Conservation (phyloP, 1,140 invertebrate genomes). For the Amyelois transitella region DNA sequence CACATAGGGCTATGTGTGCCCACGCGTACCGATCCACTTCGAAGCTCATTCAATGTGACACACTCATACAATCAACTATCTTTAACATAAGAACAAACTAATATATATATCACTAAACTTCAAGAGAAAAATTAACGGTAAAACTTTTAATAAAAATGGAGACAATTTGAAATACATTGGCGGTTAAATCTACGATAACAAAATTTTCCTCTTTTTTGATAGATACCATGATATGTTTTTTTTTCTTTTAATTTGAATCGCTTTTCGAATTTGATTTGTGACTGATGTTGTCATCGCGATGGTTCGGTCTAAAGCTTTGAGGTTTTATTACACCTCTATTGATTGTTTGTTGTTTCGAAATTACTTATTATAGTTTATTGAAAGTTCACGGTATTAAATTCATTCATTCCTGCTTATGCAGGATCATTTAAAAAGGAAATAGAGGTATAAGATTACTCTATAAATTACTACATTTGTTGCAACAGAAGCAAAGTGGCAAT, state of each 20-base stretch:
- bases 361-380: no score
- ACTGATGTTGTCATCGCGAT: slow-evolving; percentile 52
- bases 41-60: slow-evolving; percentile 73
- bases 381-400: no score
- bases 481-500: no score
- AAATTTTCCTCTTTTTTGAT: slow-evolving; percentile 71
- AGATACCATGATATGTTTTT: slow-evolving; percentile 59
- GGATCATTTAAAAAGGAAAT: no score
- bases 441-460: no score
- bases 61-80: slow-evolving; percentile 59
- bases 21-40: slow-evolving; percentile 66
- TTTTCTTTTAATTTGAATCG: slow-evolving; percentile 65
- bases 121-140: slow-evolving; percentile 60
- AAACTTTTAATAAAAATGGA: slow-evolving; percentile 67
- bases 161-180: slow-evolving; percentile 70
- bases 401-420: no score
- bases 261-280: slow-evolving; percentile 62
- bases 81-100: slow-evolving; percentile 57
- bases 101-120: slow-evolving; percentile 65
- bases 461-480: no score
- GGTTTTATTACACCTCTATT: slow-evolving; percentile 10
- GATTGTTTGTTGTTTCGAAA: no score
- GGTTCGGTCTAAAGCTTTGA: slow-evolving; percentile 33
- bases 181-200: slow-evolving; percentile 68
- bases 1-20: slow-evolving; percentile 69